A percentile compares a stretch with the other conserved stretches of the same genome.
Conservation (phyloP, 2,113 vertebrate species). For the Thinocorus orbignyianus region DNA sequence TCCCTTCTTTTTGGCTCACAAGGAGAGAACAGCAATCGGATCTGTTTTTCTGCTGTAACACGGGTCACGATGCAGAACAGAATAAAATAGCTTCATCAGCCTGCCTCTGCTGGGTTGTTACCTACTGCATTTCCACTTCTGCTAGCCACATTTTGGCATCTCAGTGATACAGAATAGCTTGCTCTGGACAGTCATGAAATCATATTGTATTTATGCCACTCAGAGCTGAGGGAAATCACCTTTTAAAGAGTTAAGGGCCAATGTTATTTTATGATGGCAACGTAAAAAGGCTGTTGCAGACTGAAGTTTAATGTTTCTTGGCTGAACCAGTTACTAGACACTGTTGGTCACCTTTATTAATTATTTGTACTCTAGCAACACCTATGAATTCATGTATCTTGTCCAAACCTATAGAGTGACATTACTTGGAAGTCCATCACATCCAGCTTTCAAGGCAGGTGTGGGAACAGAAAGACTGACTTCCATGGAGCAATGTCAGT, state of each 20-base stretch:
- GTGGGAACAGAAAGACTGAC: not conserved
- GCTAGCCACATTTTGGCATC: not conserved
- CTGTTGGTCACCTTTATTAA: not conserved
- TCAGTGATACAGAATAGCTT: not conserved
- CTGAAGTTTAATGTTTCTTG: not conserved
- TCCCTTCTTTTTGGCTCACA: not conserved
- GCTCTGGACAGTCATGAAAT: not conserved
- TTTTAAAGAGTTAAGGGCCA: not conserved
- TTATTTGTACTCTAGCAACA: not conserved
- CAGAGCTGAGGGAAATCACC: not conserved
- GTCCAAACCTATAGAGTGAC: not conserved
- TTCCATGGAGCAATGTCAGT: not conserved
- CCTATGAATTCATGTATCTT: not conserved
- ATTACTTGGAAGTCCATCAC: not conserved
- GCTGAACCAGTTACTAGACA: not conserved
- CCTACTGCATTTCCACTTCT: constrained; percentile 7
- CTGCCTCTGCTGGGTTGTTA: constrained; percentile 5
- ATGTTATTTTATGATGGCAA: not conserved
- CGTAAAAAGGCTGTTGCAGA: not conserved
- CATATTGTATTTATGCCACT: not conserved
- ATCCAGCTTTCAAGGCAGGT: not conserved
- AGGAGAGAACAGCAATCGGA: not conserved
- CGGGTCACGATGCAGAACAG: not conserved
- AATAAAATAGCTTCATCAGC: not conserved
- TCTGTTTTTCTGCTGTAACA: not conserved